A percentile compares a stretch with the other conserved stretches of the same genome.
Conservation (phyloP, 1,140 invertebrate genomes). For the Conus betulinus region DNA sequence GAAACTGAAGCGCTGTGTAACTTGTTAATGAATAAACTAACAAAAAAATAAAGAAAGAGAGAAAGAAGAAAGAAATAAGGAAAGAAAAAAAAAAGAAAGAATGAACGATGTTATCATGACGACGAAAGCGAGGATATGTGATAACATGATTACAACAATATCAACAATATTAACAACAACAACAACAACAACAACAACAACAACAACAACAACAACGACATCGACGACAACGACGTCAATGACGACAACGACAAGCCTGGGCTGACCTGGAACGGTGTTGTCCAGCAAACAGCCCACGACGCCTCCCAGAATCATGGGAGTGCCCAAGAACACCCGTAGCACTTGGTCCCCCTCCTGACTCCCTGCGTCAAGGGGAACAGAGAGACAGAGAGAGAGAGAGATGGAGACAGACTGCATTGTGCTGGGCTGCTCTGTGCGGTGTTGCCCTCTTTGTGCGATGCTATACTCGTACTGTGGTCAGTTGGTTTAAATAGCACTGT, state of each 20-base stretch:
- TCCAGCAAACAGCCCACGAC: slow-evolving; percentile 72
- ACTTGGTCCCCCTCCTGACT: slow-evolving; percentile 41
- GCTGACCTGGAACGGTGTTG: slow-evolving; percentile 71
- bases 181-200: not conserved
- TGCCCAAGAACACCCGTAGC: slow-evolving; percentile 54
- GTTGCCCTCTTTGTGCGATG: too few relatives aligned
- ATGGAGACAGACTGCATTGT: too few relatives aligned
- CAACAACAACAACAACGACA: not conserved
- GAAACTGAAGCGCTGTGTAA: not conserved
- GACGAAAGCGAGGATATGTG: not conserved
- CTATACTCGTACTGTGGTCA: too few relatives aligned
- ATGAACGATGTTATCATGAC: not conserved
- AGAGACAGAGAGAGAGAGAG: too few relatives aligned
- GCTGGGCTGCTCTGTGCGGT: too few relatives aligned
- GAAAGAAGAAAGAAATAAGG: not conserved
- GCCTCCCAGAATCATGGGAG: slow-evolving; percentile 73
- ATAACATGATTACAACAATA: not conserved
- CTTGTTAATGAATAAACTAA: not conserved
- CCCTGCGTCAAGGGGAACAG: slow-evolving; percentile 34
- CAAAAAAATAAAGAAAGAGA: not conserved
- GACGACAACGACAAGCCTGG: not conserved
- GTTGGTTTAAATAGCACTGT: too few relatives aligned
- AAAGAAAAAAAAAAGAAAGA: not conserved
- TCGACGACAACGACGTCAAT: not conserved
- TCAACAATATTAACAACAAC: not conserved